Evolutionary conservation across 2,888 invertebrate genomes (phyloP).

Genomic region (Ferdinandea cuprea): DNA sequence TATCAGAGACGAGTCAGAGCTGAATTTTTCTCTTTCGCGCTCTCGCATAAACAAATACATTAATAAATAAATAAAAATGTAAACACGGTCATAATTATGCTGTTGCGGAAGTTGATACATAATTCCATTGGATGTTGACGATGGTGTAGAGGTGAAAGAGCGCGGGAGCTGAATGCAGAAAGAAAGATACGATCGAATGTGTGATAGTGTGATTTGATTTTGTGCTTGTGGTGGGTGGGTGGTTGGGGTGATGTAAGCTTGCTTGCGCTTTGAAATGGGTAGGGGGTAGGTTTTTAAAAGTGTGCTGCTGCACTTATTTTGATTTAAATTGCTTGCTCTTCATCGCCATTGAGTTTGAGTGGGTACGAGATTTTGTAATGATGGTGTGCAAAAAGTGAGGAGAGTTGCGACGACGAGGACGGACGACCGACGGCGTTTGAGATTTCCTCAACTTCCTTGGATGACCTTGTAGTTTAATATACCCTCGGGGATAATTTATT

Average conservation of each 20-base stretch:
- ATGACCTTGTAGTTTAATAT: conserved; percentile 68
- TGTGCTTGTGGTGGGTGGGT: background rate
- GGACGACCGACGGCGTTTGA: background rate
- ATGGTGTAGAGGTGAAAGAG: background rate
- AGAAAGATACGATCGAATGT: conserved; percentile 22
- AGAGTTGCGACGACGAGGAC: background rate
- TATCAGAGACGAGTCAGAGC: conserved; percentile 34
- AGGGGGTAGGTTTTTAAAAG: conserved; percentile 18
- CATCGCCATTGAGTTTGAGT: conserved; percentile 14
- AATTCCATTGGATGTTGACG: conserved; percentile 33
- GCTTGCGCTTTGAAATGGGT: background rate
- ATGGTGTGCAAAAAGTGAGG: no score
- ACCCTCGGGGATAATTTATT: conserved; percentile 62
- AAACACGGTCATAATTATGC: conserved; percentile 57
- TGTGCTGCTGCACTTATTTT: conserved; percentile 58
- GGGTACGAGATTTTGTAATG: conserved; percentile 43
- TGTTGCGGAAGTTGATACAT: conserved; percentile 46
- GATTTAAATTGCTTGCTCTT: conserved; percentile 57
- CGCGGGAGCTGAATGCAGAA: conserved; percentile 13
- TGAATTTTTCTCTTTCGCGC: conserved; percentile 11
- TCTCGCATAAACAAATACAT: conserved; percentile 32
- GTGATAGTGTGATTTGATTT: background rate
- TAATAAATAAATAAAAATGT: conserved; percentile 51
- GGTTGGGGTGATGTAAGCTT: background rate
- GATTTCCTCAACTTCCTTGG: conserved; percentile 39